Base-by-base conservation (phyloP, 2,797 vertebrate genomes). In the Gadopsis bispinosus region DNA sequence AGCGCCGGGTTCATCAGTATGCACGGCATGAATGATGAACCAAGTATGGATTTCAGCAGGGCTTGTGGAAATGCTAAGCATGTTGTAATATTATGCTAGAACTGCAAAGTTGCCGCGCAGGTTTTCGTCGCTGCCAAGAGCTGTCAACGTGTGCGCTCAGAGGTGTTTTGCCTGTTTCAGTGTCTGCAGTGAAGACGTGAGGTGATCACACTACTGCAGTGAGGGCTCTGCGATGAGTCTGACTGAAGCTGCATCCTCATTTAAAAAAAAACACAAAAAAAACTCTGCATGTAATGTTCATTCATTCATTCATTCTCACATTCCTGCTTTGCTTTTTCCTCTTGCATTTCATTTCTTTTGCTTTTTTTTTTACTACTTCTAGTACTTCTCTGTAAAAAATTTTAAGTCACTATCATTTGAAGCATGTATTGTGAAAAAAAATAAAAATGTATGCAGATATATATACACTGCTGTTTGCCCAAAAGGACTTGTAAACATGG, bases 31-130 rank as follows among this genome's bases (percentile, higher is more conserved):
- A 37, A 71, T 77, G 68, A 86, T 69, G 72, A 83, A 77, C 64
- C n/a, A 55, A 86, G 77, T 58, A 65, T 74, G 69, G 66, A 69
- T 77, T 70, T 84, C 75, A 83, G 62, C 66, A 79, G 63, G 69
- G 22, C 74, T 68, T 66, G 66, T 81, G 80, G 77, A 81, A 77
- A 77, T 79, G 67, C 61, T 55, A 64, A 73, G 68, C 76, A 68
- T 84, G 72, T 83, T 75, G 51, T 58, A 78, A 73, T 53, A 66
- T 80, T 72, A 22, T 61, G 75, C 58, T 22, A 54, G 37, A 61
- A 41, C 45, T 26, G 77, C 39, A 66, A 62, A 75, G 72, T 71
- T 73, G 65, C 50, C 20, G 16, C 17, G 17, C 29, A 13, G 51
- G 37, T 65, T 83, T 73, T 67, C 58, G 62, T 62, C 35, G 26